Evolutionary conservation across 1,140 invertebrate genomes (phyloP).

Genomic region (Drosophila subobscura): DNA sequence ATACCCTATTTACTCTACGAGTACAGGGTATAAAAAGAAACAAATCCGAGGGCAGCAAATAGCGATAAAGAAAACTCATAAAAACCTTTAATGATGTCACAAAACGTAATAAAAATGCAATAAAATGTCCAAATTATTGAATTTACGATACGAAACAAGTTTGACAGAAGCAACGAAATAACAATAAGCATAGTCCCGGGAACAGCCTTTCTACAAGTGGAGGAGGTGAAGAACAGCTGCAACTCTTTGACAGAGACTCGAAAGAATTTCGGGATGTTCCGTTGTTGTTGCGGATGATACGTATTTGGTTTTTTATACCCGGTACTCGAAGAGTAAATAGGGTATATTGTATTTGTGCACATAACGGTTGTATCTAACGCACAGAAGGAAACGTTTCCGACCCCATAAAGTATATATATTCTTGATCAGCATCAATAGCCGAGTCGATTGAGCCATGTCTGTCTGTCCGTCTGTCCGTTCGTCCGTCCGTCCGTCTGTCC

Average conservation of each 20-base stretch:
- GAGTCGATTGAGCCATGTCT: too few species aligned
- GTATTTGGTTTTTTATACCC: too few species aligned
- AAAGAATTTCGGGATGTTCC: slow-evolving; percentile 41
- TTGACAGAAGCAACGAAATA: slow-evolving; percentile 56
- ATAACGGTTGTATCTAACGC: too few species aligned
- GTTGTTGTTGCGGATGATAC: slow-evolving; percentile 61
- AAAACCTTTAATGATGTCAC: slow-evolving; percentile 83
- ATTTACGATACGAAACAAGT: slow-evolving; percentile 83
- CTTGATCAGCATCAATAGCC: too few species aligned
- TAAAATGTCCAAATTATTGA: slow-evolving; percentile 84
- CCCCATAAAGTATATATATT: too few species aligned
- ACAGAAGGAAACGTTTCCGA: too few species aligned
- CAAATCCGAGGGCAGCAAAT: slow-evolving; percentile 64
- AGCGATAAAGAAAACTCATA: slow-evolving; percentile 81
- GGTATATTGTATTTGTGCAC: too few species aligned
- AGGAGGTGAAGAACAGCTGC: slow-evolving; percentile 57
- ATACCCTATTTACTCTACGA: too few species aligned
- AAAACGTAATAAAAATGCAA: slow-evolving; percentile 83
- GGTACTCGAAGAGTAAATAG: too few species aligned
- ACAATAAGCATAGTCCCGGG: slow-evolving; percentile 43
- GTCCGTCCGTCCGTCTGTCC: too few species aligned
- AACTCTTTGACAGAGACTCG: slow-evolving; percentile 64
- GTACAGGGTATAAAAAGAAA: slow-evolving; percentile 18
- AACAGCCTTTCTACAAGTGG: slow-evolving; percentile 1
- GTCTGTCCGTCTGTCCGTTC: too few species aligned